Evolutionary conservation across 2,888 invertebrate species (phyloP).

Genomic region (Melipona bicolor): DNA sequence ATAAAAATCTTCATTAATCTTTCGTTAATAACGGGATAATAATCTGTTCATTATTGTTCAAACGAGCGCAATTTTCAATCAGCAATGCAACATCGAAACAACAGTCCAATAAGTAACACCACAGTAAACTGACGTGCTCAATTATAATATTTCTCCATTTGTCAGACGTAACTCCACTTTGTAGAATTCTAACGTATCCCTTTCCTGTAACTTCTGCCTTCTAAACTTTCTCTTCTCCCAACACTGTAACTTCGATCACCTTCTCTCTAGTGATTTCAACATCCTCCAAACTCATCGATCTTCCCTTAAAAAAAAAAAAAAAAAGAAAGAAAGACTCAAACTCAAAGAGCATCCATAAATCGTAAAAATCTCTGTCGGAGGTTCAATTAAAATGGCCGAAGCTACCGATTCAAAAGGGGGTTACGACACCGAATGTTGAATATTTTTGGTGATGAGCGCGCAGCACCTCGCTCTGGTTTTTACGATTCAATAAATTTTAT

Average conservation of each 20-base stretch:
- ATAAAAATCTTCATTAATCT: slow-evolving; percentile 57
- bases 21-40: neutral
- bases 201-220: too few species aligned
- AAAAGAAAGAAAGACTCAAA: too few species aligned
- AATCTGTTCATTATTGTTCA: too few species aligned
- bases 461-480: slow-evolving; percentile 47
- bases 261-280: neutral
- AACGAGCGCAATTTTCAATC: too few species aligned
- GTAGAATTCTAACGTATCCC: too few species aligned
- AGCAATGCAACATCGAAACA: too few species aligned
- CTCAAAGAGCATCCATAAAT: neutral
- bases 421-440: slow-evolving; percentile 42
- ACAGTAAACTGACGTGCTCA: too few species aligned
- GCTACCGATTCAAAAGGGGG: neutral
- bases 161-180: too few species aligned
- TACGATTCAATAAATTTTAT: slow-evolving; percentile 69
- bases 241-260: neutral
- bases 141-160: too few species aligned
- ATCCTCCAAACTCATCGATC: neutral
- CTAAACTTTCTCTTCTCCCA: too few species aligned
- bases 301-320: neutral
- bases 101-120: too few species aligned
- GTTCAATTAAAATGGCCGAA: slow-evolving; percentile 56
- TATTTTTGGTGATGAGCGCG: slow-evolving; percentile 69
- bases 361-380: slow-evolving; percentile 62